Evolutionary conservation across 2,888 invertebrate genomes (phyloP).

Genomic region (Dolichomitus sp.): DNA sequence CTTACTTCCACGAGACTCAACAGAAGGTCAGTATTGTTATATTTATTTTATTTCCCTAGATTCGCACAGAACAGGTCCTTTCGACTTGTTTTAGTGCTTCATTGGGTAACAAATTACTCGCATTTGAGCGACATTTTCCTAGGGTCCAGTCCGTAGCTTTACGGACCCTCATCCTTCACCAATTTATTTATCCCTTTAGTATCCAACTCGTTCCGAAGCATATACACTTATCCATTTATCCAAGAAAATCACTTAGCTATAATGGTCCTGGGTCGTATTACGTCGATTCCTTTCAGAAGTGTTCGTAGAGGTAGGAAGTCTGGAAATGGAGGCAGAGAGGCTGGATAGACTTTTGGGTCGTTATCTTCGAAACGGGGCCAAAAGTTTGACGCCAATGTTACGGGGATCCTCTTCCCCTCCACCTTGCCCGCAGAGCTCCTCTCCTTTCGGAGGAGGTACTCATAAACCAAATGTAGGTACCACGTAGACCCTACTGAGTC

Average conservation of each 20-base stretch:
- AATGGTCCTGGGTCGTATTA: slow-evolving; percentile 17
- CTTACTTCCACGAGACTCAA: not conserved
- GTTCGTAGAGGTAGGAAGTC: slow-evolving; percentile 8
- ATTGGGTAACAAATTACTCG: not conserved
- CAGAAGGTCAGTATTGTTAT: not conserved
- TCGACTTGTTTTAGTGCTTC: not conserved
- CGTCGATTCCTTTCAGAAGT: slow-evolving; percentile 21
- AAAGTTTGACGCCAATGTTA: slow-evolving; percentile 56
- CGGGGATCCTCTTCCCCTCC: slow-evolving; percentile 4
- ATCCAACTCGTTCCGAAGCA: slow-evolving; percentile 28
- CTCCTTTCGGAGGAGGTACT: slow-evolving; percentile 31
- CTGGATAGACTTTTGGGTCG: slow-evolving; percentile 46
- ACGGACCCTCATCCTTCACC: not conserved
- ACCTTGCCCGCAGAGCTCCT: slow-evolving; percentile 4
- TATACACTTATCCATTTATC: slow-evolving; percentile 39
- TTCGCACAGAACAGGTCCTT: not conserved
- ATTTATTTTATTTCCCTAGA: not conserved
- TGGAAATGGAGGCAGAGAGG: slow-evolving; percentile 4
- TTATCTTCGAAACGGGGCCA: slow-evolving; percentile 54
- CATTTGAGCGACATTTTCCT: not conserved
- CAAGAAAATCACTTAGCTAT: slow-evolving; percentile 41
- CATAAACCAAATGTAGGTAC: slow-evolving; percentile 55
- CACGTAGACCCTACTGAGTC: not conserved
- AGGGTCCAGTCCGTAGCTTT: no score
- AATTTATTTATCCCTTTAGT: slow-evolving; percentile 37